Base-by-base conservation (phyloP, 2,888 invertebrate genomes). In the Azorinus chamasolen region DNA sequence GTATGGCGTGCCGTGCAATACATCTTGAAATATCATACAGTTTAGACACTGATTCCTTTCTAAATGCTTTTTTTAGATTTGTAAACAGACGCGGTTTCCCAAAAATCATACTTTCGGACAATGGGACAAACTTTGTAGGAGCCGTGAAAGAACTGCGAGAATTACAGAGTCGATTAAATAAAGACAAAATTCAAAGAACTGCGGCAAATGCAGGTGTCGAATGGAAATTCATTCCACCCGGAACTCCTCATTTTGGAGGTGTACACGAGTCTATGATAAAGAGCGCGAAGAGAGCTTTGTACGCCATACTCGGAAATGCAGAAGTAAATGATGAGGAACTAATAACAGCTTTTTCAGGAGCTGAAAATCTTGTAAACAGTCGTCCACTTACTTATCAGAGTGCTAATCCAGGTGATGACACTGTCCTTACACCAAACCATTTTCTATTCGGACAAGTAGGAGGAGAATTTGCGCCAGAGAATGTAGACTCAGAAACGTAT, bases 191-290 rank as follows among this genome's bases (percentile, higher is more conserved):
- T 12, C 61, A 63, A 22, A 57, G 74, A 51, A 76, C 61, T 5
- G 48, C 22, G 25, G 63, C 74, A 10, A 61, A n/a, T n/a, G n/a
- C n/a, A n/a, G n/a, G n/a, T n/a, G n/a, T n/a, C n/a, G n/a, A n/a
- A n/a, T n/a, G n/a, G n/a, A n/a, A n/a, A 14, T 83, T 85, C 41
- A 79, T 75, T 62, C 84, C 79, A 4, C 81, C 85, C 48, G 1
- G 59, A 0, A 75, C 80, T 2, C 83, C 83, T 45, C 77, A 85
- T 51, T 79, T 73, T 22, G 74, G 79, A 57, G 83, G 81, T 5
- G 70, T 77, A 16, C 78, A 79, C 51, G 79, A 84, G 51, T 48
- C 57, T n/a, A n/a, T n/a, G n/a, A n/a, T n/a, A n/a, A n/a, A n/a
- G n/a, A n/a, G n/a, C n/a, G n/a, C n/a, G n/a, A 85, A 83, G 69